These are phyloP conservation scores for Corythoichthys haematopterus DNA, from an alignment of 2,113 vertebrate genomes.

Conservation along the genomic window DNA sequence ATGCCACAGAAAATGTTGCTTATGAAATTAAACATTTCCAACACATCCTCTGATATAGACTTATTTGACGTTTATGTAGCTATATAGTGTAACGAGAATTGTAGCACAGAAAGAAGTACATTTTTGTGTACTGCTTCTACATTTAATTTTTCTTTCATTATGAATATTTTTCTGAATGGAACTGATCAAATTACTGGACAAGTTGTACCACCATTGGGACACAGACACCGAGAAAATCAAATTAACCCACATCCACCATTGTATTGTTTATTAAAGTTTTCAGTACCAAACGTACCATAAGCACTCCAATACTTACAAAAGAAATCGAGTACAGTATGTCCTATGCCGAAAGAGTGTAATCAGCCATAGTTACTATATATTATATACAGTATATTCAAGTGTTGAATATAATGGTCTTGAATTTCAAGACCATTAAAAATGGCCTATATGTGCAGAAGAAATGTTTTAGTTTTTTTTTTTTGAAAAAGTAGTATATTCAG, in stretches of 20 bases:
- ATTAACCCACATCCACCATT: background rate
- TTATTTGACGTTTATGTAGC: too few relatives aligned
- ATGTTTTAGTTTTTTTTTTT: constrained; percentile 15
- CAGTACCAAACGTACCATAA: background rate
- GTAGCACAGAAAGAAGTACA: background rate
- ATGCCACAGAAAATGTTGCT: background rate
- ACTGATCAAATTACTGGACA: background rate
- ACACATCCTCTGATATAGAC: too few relatives aligned
- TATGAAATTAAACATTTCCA: too few relatives aligned
- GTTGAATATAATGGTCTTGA: constrained; percentile 33
- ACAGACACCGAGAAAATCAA: background rate
- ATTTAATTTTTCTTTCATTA: background rate
- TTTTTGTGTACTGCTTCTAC: background rate
- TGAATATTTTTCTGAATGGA: background rate
- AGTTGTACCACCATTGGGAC: background rate
- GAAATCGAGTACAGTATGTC: background rate
- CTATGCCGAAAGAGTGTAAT: background rate
- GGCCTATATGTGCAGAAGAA: constrained; percentile 20
- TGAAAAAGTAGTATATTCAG: constrained; percentile 42
- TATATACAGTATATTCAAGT: constrained; percentile 65
- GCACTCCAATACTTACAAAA: too few relatives aligned
- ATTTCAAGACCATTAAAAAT: constrained; percentile 31
- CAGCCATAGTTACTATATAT: constrained; percentile 19
- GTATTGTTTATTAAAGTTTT: background rate
- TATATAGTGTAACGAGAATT: too few relatives aligned